Conservation (phyloP, 2,113 vertebrate species). For the Anser cygnoides region DNA sequence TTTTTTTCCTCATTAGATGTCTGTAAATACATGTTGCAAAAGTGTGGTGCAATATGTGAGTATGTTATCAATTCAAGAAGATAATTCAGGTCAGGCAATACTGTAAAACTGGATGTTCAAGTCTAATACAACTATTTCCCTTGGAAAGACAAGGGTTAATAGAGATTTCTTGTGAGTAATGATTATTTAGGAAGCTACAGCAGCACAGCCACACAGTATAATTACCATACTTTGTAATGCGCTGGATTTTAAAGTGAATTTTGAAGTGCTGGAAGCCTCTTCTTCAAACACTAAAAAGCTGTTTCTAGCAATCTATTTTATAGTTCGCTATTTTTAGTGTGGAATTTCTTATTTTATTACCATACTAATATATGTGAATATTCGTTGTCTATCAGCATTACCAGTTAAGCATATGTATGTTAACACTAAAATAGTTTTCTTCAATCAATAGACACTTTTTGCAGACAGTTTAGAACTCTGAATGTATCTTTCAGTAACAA, state of each 20-base stretch:
- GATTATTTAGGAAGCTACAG: slow-evolving; percentile 15
- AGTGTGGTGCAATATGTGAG: neutral
- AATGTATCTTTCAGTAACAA: neutral
- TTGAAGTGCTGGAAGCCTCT: neutral
- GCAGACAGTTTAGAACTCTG: neutral
- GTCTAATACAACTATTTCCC: neutral
- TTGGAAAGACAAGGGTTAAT: neutral
- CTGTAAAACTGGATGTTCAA: neutral
- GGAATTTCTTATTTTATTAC: slow-evolving; percentile 33
- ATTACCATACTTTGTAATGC: neutral
- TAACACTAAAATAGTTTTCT: neutral
- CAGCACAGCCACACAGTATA: neutral
- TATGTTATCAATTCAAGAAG: neutral
- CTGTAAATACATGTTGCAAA: neutral
- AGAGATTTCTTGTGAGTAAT: neutral
- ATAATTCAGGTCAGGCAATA: neutral
- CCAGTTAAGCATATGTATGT: neutral
- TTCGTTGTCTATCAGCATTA: slow-evolving; percentile 37
- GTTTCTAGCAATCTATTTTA: slow-evolving; percentile 11
- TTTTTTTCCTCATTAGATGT: neutral
- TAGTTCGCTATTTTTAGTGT: neutral
- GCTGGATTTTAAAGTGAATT: neutral
- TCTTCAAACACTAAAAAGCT: slow-evolving; percentile 24
- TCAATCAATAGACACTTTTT: neutral
- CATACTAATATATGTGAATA: neutral